A percentile compares a stretch with the other conserved stretches of the same genome.
Conservation (phyloP, 1,140 invertebrate genomes). For the Vanessa atalanta region DNA sequence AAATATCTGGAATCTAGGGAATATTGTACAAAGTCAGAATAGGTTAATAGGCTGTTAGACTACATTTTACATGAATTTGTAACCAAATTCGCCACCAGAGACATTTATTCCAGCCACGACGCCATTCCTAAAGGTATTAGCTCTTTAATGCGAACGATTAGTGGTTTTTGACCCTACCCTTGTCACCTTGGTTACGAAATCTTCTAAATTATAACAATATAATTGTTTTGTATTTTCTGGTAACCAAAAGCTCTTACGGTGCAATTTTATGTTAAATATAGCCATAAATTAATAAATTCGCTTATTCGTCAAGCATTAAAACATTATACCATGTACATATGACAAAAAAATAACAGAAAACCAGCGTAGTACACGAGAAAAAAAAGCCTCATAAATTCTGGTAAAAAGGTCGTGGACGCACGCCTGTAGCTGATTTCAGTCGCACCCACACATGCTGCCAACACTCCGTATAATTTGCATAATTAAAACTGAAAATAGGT, state of each 20-base stretch:
- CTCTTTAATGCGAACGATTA: constrained; percentile 35
- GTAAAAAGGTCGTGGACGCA: too few relatives aligned
- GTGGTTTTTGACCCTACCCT: constrained; percentile 33
- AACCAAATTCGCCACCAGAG: constrained; percentile 21
- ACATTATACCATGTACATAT: too few relatives aligned
- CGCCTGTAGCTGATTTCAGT: too few relatives aligned
- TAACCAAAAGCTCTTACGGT: not conserved
- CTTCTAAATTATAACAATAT: not conserved
- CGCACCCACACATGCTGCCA: too few relatives aligned
- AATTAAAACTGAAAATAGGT: too few relatives aligned
- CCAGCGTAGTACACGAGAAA: not conserved
- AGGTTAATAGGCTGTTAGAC: not conserved
- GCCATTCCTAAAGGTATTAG: constrained; percentile 32
- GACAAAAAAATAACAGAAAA: too few relatives aligned
- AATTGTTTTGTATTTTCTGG: not conserved
- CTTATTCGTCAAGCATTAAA: too few relatives aligned
- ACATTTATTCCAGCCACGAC: constrained; percentile 27
- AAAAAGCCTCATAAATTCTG: too few relatives aligned
- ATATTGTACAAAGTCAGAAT: not conserved
- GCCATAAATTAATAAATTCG: too few relatives aligned
- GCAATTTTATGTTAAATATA: too few relatives aligned
- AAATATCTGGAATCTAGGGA: too few relatives aligned
- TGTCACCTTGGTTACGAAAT: constrained; percentile 24
- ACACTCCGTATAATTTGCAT: too few relatives aligned
- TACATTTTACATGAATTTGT: constrained; percentile 16